Evolutionary conservation across 2,888 invertebrate species (phyloP).

Genomic region (Nudaria mundana): DNA sequence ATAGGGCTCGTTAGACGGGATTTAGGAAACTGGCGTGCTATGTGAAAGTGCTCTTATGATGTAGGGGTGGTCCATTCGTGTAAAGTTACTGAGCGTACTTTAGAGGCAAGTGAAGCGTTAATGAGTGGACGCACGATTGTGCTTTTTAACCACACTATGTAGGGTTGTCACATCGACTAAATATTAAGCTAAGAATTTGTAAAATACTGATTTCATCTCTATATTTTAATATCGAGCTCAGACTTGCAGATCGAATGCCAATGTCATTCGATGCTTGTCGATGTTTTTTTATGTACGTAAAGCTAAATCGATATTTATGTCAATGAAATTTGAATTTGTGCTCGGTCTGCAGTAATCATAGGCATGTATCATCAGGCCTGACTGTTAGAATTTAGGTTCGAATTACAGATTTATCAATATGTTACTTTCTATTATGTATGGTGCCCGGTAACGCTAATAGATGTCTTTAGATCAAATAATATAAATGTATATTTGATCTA

Average conservation of each 20-base stretch:
- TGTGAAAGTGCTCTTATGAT: neutral
- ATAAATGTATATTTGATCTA: too few species aligned
- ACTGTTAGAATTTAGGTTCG: too few species aligned
- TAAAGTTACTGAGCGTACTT: conserved; percentile 9
- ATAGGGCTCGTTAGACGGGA: conserved; percentile 11
- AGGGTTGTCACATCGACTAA: conserved; percentile 1
- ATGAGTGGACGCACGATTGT: conserved; percentile 28
- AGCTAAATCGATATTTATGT: neutral
- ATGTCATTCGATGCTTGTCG: neutral
- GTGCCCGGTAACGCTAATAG: too few species aligned
- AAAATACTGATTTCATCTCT: too few species aligned
- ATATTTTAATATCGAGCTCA: neutral
- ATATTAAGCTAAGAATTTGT: too few species aligned
- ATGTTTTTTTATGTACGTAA: neutral
- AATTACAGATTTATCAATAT: too few species aligned
- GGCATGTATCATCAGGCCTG: too few species aligned
- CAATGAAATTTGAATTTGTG: too few species aligned
- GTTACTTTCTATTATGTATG: too few species aligned
- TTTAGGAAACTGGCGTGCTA: conserved; percentile 3
- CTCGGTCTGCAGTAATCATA: too few species aligned
- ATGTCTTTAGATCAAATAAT: too few species aligned
- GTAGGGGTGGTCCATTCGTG: conserved; percentile 6
- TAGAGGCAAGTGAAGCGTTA: conserved; percentile 17
- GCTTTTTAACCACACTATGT: conserved; percentile 31
- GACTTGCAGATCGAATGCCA: neutral